Conservation (phyloP, 2,113 vertebrate species). For the Plotosus lineatus region DNA sequence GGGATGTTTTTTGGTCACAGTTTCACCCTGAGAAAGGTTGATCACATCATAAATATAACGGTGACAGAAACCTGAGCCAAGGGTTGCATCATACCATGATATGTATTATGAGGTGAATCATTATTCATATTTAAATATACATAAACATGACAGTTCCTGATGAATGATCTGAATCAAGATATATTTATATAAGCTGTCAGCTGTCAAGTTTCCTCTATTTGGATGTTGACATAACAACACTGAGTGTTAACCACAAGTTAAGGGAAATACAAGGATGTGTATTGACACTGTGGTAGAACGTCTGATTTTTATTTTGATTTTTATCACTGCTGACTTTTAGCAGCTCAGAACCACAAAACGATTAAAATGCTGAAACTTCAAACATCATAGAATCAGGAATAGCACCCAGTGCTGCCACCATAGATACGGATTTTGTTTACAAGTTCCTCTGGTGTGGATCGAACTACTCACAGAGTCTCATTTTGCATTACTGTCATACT, state of each 20-base stretch:
- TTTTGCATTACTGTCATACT: too few relatives aligned
- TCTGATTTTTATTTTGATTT: slow-evolving; percentile 7
- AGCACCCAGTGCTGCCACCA: too few relatives aligned
- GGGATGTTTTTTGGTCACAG: not conserved
- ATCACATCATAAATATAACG: not conserved
- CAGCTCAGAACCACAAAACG: not conserved
- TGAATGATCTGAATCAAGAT: not conserved
- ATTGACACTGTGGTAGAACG: not conserved
- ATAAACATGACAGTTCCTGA: not conserved
- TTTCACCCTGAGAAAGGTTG: not conserved
- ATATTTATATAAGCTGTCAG: not conserved
- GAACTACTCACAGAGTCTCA: too few relatives aligned
- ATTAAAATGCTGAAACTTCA: not conserved
- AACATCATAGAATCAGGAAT: not conserved
- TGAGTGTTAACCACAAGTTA: slow-evolving; percentile 8
- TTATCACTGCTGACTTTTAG: not conserved
- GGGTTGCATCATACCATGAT: not conserved
- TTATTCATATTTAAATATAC: too few relatives aligned
- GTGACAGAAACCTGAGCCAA: not conserved
- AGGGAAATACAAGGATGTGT: not conserved
- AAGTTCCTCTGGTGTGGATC: too few relatives aligned
- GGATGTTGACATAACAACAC: slow-evolving; percentile 21
- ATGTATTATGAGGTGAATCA: too few relatives aligned
- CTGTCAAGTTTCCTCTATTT: not conserved
- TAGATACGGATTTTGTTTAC: too few relatives aligned